A percentile compares a stretch with the other conserved stretches of the same genome.
Conservation (phyloP, 2,113 vertebrate species). For the Ancistrus triradiatus region DNA sequence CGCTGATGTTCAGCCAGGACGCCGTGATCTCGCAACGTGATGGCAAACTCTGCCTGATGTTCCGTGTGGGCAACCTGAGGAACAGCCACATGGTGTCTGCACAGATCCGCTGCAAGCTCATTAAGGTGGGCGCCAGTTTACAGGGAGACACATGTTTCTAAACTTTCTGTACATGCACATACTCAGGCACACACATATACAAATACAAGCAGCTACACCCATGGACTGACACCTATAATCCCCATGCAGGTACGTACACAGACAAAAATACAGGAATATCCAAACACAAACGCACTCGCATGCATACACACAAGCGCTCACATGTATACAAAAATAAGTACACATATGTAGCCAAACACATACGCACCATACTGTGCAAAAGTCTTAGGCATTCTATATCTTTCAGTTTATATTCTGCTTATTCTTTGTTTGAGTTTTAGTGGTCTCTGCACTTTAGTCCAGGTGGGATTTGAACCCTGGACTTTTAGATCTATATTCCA, state of each 20-base stretch:
- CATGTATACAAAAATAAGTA: no score
- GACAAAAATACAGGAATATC: not conserved
- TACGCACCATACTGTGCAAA: no score
- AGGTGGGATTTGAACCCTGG: no score
- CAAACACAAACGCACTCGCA: not conserved
- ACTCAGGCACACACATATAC: not conserved
- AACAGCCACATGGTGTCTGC: slow-evolving; percentile 93
- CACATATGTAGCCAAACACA: no score
- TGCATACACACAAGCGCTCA: no score
- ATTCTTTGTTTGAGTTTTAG: no score
- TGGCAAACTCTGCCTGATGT: slow-evolving; percentile 85
- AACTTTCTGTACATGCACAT: not conserved
- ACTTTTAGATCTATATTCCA: no score
- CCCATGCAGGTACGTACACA: not conserved
- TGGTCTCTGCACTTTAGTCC: no score
- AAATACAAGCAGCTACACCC: not conserved
- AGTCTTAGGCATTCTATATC: no score
- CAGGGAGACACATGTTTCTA: no score
- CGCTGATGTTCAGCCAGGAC: slow-evolving; percentile 83
- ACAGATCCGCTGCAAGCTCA: slow-evolving; percentile 87
- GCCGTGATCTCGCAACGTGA: slow-evolving; percentile 81
- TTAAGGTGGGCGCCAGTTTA: slow-evolving; percentile 76
- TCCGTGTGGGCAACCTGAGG: slow-evolving; percentile 83
- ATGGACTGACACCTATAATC: not conserved
- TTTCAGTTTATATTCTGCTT: no score